Evolutionary conservation across 2,888 invertebrate species (phyloP).

Genomic region (Pollenia angustigena): DNA sequence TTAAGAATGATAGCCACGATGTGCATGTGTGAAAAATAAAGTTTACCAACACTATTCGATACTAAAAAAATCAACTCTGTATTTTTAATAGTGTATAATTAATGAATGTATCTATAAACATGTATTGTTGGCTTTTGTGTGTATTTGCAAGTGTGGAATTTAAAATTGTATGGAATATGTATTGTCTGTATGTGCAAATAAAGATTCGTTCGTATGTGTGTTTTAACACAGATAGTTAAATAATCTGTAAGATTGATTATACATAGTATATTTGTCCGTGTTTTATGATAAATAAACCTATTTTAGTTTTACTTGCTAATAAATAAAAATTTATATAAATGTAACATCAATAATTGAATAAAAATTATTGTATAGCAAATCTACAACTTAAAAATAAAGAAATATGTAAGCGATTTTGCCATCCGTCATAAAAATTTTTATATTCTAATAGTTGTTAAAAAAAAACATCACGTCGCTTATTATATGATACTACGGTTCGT

Average conservation of each 20-base stretch:
- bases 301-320: not conserved
- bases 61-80: slow-evolving; percentile 28
- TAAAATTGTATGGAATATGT: slow-evolving; percentile 14
- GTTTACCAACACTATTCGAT: slow-evolving; percentile 7
- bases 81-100: not conserved
- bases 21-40: not conserved
- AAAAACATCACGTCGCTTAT: slow-evolving; percentile 26
- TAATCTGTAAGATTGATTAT: slow-evolving; percentile 40
- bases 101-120: slow-evolving; percentile 1
- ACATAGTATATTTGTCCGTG: not conserved
- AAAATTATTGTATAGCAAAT: not conserved
- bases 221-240: slow-evolving; percentile 14
- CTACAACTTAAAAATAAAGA: slow-evolving; percentile 10
- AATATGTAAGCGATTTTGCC: slow-evolving; percentile 36
- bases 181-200: slow-evolving; percentile 4
- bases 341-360: not conserved
- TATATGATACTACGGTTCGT: not conserved
- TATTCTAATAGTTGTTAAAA: slow-evolving; percentile 1
- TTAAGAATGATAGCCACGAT: not conserved
- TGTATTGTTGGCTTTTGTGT: not conserved
- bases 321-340: slow-evolving; percentile 17
- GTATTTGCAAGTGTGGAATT: not conserved
- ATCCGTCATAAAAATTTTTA: slow-evolving; percentile 27
- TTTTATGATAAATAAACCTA: slow-evolving; percentile 26
- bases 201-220: slow-evolving; percentile 22